Evolutionary conservation across 2,888 invertebrate species (phyloP).

Genomic region (Biston stratarius): DNA sequence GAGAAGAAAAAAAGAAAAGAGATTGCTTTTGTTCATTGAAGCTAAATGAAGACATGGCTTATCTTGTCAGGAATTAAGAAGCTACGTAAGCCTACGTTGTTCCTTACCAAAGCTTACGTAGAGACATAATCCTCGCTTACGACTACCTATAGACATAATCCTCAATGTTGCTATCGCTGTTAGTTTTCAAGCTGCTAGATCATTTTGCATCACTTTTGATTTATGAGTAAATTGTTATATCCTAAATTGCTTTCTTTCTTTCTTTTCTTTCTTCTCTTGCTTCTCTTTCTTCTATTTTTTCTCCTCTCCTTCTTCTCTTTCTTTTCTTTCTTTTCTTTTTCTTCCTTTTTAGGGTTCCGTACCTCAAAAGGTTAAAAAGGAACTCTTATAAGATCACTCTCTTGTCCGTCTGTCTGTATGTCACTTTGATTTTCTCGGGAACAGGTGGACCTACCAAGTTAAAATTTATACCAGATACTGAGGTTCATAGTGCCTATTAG

Average conservation of each 20-base stretch:
- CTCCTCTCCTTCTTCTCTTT: no score
- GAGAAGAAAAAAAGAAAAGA: not conserved
- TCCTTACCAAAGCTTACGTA: slow-evolving; percentile 16
- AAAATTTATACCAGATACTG: no score
- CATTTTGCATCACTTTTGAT: slow-evolving; percentile 6
- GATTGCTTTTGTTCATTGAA: not conserved
- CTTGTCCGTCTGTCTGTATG: no score
- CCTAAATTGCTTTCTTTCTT: not conserved
- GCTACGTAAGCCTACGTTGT: slow-evolving; percentile 16
- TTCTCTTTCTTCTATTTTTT: no score
- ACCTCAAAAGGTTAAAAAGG: no score
- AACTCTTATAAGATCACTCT: no score
- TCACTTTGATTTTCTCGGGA: no score
- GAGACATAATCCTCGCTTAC: slow-evolving; percentile 21
- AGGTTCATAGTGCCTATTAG: no score
- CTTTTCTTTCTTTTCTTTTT: no score
- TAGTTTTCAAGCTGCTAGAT: slow-evolving; percentile 2
- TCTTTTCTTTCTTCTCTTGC: no score
- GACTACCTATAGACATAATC: slow-evolving; percentile 18
- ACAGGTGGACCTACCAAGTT: no score
- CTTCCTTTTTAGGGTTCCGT: no score
- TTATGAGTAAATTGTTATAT: not conserved
- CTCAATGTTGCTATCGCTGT: slow-evolving; percentile 7
- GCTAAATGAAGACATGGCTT: not conserved
- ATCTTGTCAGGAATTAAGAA: slow-evolving; percentile 18